Evolutionary conservation across 2,797 vertebrate genomes (phyloP), one percentile per base, ranked within the genome.

Genomic region (Silurus aristotelis): DNA sequence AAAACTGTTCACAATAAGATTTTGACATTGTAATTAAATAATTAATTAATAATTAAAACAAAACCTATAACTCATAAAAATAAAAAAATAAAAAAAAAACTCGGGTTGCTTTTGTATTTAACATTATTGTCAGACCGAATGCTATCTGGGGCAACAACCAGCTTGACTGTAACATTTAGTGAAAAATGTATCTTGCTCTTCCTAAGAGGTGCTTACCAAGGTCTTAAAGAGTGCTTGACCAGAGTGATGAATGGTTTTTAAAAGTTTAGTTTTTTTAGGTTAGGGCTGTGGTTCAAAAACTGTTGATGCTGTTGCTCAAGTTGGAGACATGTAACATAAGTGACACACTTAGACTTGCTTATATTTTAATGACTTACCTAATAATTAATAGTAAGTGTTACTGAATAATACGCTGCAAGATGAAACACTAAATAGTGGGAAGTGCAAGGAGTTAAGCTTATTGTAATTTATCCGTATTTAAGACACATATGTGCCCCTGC

Each of bases 231-330:
- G 25, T 60, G 17, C 72, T 76, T 77, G 84, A 85, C 84, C 72
- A 79, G 14, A 70, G 84, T 87, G 46, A 81, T 89, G 81, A 82
- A 85, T 80, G 64, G 38, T 38, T 20, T 67, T 88, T 25, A 80
- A 85, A 66, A 48, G 27, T 82, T 1, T 52, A n/a, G 56, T 25
- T 63, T 76, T 58, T 31, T 63, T n/a, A 71, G 31, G 9, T 48
- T 22, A 72, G 13, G 19, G 68, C 38, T 48, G 19, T 71, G 15
- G 19, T 10, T 66, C 12, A 22, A 13, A 52, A 14, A n/a, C 48
- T 52, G 48, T 52, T 52, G 6, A 73, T 7, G n/a, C 13, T 27
- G 25, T 27, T 66, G 66, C 7, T 68, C 0, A 68, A 68, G 15
- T 14, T 68, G 15, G n/a, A 67, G n/a, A 70, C 7, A 70, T 22